Evolutionary conservation across 2,113 vertebrate species (phyloP).

Genomic region (Felis catus): F.catus_Fca126_mat1.0 CM031413.1:91258001-91258500

Average conservation of each 20-base stretch:
- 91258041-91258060: neutral
- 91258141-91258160: neutral
- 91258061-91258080: neutral
- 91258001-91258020: neutral
- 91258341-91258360: neutral
- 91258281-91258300: neutral
- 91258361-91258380: neutral
- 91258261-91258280: neutral
- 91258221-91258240: neutral
- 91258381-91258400: neutral
- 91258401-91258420: neutral
- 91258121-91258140: neutral
- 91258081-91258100: neutral
- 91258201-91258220: neutral
- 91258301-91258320: neutral
- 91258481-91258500: neutral
- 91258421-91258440: neutral
- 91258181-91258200: conserved; percentile 8
- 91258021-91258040: neutral
- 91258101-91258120: neutral
- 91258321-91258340: neutral
- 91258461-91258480: neutral
- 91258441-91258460: neutral
- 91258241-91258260: neutral
- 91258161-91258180: conserved; percentile 19